A percentile compares a stretch with the other conserved stretches of the same genome.
phyloP scores from a whole-genome alignment of 2,113 vertebrate genomes.

The Oncorhynchus mykiss region DNA sequence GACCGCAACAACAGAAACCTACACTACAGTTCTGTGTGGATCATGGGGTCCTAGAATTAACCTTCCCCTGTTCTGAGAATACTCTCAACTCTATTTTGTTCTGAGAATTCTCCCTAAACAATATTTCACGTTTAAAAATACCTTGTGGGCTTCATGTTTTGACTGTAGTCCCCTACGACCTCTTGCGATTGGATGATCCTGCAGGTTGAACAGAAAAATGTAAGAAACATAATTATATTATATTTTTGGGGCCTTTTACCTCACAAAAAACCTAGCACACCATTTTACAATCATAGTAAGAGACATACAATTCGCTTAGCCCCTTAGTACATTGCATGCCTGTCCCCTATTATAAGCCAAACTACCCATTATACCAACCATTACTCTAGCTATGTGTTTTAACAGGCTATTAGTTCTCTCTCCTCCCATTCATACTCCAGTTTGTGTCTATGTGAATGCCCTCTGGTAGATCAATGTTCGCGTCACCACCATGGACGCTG shows the following conservation, averaged over 20 bases:
- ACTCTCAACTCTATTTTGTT: constrained; percentile 36
- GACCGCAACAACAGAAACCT: too few species aligned
- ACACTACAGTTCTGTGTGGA: background rate
- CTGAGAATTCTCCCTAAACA: constrained; percentile 14
- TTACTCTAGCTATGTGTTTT: background rate
- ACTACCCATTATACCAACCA: too few species aligned
- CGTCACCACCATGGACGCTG: constrained; percentile 96
- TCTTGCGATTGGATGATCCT: constrained; percentile 71
- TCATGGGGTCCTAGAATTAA: background rate
- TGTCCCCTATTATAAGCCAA: background rate
- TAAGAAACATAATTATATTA: constrained; percentile 51
- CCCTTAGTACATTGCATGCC: background rate
- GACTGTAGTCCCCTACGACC: constrained; percentile 67
- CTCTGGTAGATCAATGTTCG: constrained; percentile 87
- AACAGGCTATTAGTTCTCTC: background rate
- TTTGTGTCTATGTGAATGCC: constrained; percentile 34
- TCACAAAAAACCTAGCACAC: constrained; percentile 44
- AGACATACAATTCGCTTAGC: background rate
- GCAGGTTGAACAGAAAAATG: constrained; percentile 70
- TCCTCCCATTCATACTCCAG: background rate
- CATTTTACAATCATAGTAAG: constrained; percentile 26
- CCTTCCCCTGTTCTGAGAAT: constrained; percentile 33
- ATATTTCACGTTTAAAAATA: constrained; percentile 45
- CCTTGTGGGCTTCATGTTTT: constrained; percentile 63
- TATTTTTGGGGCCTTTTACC: constrained; percentile 46